Base-by-base conservation (phyloP, 2,797 vertebrate genomes). In the Hafferia zeledoni region DNA sequence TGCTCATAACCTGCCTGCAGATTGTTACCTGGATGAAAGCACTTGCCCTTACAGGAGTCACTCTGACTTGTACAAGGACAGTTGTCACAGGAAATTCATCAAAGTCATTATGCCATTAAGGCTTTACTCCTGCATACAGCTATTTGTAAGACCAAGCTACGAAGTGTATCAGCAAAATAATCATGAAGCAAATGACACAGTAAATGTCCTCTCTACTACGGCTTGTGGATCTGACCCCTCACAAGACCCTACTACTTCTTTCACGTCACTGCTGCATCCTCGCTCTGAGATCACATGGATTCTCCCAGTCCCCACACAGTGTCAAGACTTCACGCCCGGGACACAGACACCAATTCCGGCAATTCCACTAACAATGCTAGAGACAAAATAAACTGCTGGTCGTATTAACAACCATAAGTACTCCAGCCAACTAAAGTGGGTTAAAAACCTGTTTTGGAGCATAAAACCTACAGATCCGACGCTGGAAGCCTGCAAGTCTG, bases 71-170 rank as follows among this genome's bases (percentile, higher is more conserved):
- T 35, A 33, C 37, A 37, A 55, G 43, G 4, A 12, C 2, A 50
- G 50, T 46, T 75, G 87, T 14, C n/a, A 52, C 0, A 20, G 33
- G 41, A 78, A 83, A 86, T 59, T 41, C 19, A 74, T 35, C 27
- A 4, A 67, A 90, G 37, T 16, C 5, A 0, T 25, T 28, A 43
- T 0, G 2, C 2, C 5, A 63, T 65, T 55, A 33, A 55, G n/a
- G 53, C 47, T 78, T 86, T 39, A 68, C 28, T 61, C 64, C 77
- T 43, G 39, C 52, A 41, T 5, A 55, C 24, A 55, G 70, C 0
- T 52, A 39, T 33, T 76, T 15, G 8, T 25, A 50, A 93, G 20
- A 82, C 11, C 33, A 9, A 91, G 13, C 27, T 17, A 10, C 2
- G 23, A 39, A 50, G 13, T 4, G 18, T 22, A 61, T 23, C 47